Base-by-base conservation (phyloP, 2,888 invertebrate species). In the Seladonia tumulorum region DNA sequence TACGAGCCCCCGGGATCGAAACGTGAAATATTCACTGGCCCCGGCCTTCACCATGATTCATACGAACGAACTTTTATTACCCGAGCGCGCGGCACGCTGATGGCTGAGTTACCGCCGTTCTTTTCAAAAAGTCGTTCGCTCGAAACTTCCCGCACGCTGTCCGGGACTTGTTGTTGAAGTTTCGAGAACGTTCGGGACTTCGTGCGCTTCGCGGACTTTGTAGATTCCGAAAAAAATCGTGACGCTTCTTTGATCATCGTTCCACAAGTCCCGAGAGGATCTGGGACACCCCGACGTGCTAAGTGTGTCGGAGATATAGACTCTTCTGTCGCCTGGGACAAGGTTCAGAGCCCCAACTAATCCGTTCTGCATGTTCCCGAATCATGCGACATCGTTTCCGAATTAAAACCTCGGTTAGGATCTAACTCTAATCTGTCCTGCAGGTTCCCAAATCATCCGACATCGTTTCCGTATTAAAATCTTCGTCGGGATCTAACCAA, bases 21-120 rank as follows among this genome's bases (percentile, higher is more conserved):
- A 42, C 68, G 68, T 68, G 68, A 68, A 68, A 68, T 68, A 68
- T 68, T 68, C 68, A 68, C 71, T 42, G 71, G 53, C 53, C 53
- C n/a, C n/a, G 71, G 14, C 42, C 45, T 71, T 39, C 42, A 45
- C 42, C n/a, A 25, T 71, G 71, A 71, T 45, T 71, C 22, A 71
- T 45, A 2, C 71, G n/a, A n/a, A 25, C 45, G 71, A 71, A 71
- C 71, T 71, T 71, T 71, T 71, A 71, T 45, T 45, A 45, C 71
- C 71, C 12, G 22, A 4, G 12, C 71, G 12, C 71, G 42, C 39
- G 22, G 68, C 42, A 12, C 42, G 71, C n/a, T n/a, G 71, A 71
- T 39, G 71, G 22, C 68, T 42, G 42, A 45, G 22, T 71, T 45
- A 45, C 45, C 45, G 45, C n/a, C 22, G 71, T 71, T 71, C 71